Conservation (phyloP, 2,113 vertebrate genomes). For the Mirounga angustirostris region DNA sequence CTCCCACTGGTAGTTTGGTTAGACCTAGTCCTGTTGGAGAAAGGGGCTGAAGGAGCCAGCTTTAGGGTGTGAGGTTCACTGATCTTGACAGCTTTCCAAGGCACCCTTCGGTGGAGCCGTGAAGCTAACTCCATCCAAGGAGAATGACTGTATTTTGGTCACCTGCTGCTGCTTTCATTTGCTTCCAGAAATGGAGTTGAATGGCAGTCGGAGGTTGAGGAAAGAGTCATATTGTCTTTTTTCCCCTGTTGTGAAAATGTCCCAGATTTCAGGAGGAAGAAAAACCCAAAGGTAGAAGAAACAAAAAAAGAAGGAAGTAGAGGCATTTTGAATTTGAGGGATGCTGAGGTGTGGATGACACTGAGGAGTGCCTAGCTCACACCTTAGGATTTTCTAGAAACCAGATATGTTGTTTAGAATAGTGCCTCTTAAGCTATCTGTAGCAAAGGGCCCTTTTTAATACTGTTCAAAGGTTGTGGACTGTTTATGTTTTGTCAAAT, state of each 20-base stretch:
- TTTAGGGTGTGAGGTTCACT: neutral
- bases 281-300: neutral
- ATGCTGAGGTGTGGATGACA: neutral
- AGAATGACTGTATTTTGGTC: neutral
- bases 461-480: neutral
- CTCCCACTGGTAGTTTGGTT: neutral
- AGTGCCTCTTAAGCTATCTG: neutral
- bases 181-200: neutral
- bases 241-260: neutral
- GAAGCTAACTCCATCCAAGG: too few species aligned
- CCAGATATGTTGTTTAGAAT: neutral
- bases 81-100: neutral
- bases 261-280: neutral
- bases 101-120: neutral
- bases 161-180: neutral
- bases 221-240: neutral
- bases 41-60: neutral
- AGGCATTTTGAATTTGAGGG: neutral
- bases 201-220: neutral
- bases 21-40: neutral
- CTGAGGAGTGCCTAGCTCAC: neutral
- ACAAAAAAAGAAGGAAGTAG: too few species aligned
- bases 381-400: neutral
- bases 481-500: slow-evolving; percentile 42
- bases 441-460: neutral